These are phyloP conservation scores for Zoanthus sansibaricus DNA, from an alignment of 92 coral and sea anemone species.

Conservation along the genomic window DNA sequence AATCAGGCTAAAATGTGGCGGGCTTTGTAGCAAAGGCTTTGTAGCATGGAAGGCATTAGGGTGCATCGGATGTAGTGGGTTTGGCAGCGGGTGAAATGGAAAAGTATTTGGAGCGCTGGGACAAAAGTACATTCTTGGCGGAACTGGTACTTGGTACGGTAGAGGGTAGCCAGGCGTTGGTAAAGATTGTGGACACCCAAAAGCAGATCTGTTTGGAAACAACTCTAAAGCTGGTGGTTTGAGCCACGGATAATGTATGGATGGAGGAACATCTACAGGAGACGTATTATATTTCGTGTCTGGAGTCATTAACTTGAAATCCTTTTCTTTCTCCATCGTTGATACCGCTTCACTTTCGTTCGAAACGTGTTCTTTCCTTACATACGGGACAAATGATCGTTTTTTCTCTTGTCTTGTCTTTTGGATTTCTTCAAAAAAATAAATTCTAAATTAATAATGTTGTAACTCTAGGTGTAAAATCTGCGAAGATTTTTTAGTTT, in stretches of 20 bases:
- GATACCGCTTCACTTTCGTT: background rate
- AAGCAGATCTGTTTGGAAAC: conserved; percentile 37
- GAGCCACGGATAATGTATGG: conserved; percentile 22
- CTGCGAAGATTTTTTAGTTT: background rate
- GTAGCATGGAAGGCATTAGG: conserved; percentile 9
- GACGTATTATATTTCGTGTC: background rate
- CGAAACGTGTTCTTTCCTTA: conserved; percentile 7
- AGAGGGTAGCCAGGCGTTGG: conserved; percentile 9
- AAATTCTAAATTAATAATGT: background rate
- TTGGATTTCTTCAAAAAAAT: conserved; percentile 17
- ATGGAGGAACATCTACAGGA: background rate
- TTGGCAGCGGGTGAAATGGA: conserved; percentile 15
- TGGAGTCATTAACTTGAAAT: background rate
- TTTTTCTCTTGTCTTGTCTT: conserved; percentile 41
- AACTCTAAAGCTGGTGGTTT: conserved; percentile 1
- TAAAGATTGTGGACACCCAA: conserved; percentile 26
- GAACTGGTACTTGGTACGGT: conserved; percentile 13
- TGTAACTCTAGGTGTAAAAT: background rate
- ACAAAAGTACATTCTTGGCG: conserved; percentile 26
- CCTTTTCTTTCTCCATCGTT: background rate
- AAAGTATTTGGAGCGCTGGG: conserved; percentile 10
- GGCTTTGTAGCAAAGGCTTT: conserved; percentile 29
- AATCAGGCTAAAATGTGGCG: conserved; percentile 35
- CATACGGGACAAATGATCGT: conserved; percentile 55
- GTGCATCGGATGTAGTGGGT: conserved; percentile 4